phyloP scores from a whole-genome alignment of 2,797 vertebrate species.

The Labeo calbasu region DNA sequence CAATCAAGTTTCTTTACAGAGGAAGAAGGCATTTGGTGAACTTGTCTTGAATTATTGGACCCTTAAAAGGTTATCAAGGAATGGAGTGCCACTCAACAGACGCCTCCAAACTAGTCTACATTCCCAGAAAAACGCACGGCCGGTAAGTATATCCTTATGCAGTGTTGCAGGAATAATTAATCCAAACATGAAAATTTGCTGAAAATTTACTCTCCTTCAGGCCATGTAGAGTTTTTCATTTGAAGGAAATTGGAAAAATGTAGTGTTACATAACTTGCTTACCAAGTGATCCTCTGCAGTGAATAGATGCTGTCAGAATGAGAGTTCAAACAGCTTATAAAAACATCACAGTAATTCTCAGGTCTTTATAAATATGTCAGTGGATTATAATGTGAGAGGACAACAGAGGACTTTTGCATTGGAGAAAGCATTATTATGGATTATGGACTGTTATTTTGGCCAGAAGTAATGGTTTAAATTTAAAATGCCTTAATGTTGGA shows the following conservation, averaged over 20 bases:
- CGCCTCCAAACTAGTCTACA: constrained; percentile 92
- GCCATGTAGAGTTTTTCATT: background rate
- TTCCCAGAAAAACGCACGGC: constrained; percentile 87
- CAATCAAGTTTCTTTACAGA: constrained; percentile 95
- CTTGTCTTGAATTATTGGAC: constrained; percentile 95
- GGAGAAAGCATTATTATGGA: too few species aligned
- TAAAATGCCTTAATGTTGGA: too few species aligned
- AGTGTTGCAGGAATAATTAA: background rate
- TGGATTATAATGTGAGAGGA: too few species aligned
- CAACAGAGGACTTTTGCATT: too few species aligned
- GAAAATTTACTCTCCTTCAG: background rate
- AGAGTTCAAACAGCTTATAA: too few species aligned
- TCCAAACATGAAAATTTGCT: background rate
- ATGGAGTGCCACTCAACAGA: constrained; percentile 91
- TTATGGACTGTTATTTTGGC: too few species aligned
- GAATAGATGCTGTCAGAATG: too few species aligned
- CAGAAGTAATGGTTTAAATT: too few species aligned
- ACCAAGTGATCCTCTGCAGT: too few species aligned
- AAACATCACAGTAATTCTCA: too few species aligned
- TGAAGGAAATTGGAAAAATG: background rate
- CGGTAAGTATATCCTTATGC: constrained; percentile 82
- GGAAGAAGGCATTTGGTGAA: constrained; percentile 95
- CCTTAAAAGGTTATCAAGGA: constrained; percentile 93
- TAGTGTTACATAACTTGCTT: background rate
- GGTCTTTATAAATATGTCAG: too few species aligned